A percentile compares a stretch with the other conserved stretches of the same genome.
Evolutionary conservation across 2,797 vertebrate species (phyloP).

Genomic region (Sphenodon punctatus): DNA sequence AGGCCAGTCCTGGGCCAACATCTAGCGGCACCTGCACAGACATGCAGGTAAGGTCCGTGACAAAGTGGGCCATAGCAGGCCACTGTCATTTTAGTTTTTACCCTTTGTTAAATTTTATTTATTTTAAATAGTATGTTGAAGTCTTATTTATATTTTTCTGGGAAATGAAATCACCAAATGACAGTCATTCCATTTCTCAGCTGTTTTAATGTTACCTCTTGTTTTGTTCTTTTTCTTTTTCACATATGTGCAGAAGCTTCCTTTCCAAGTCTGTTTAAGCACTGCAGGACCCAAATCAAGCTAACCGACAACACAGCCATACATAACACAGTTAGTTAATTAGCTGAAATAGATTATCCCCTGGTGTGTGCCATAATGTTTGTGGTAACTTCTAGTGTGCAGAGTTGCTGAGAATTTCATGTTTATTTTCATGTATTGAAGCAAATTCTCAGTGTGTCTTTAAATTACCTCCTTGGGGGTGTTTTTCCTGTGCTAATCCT

Average conservation of each 20-base stretch:
- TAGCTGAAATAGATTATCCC: conserved; percentile 77
- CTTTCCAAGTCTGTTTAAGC: conserved; percentile 62
- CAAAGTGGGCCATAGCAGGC: too few relatives aligned
- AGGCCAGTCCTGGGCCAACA: too few relatives aligned
- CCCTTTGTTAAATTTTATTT: too few relatives aligned
- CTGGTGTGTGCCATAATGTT: conserved; percentile 57
- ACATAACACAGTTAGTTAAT: conserved; percentile 72
- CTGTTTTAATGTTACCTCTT: conserved; percentile 52
- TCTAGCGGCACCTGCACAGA: too few relatives aligned
- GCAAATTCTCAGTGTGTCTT: conserved; percentile 80
- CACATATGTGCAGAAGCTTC: conserved; percentile 51
- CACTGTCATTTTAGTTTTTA: too few relatives aligned
- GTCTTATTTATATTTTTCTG: too few relatives aligned
- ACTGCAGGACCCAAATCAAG: conserved; percentile 64
- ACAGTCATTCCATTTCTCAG: conserved; percentile 48
- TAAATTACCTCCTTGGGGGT: conserved; percentile 82
- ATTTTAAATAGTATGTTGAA: too few relatives aligned
- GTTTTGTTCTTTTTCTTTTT: conserved; percentile 1
- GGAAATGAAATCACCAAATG: too few relatives aligned
- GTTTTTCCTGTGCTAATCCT: conserved; percentile 80
- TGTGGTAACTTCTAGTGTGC: conserved; percentile 67
- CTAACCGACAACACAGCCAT: conserved; percentile 68
- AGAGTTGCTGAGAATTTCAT: conserved; percentile 68
- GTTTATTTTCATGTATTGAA: conserved; percentile 79
- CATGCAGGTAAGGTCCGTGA: too few relatives aligned